Evolutionary conservation across 2,113 vertebrate genomes (phyloP).

Genomic region (Datnioides undecimradiatus): DNA sequence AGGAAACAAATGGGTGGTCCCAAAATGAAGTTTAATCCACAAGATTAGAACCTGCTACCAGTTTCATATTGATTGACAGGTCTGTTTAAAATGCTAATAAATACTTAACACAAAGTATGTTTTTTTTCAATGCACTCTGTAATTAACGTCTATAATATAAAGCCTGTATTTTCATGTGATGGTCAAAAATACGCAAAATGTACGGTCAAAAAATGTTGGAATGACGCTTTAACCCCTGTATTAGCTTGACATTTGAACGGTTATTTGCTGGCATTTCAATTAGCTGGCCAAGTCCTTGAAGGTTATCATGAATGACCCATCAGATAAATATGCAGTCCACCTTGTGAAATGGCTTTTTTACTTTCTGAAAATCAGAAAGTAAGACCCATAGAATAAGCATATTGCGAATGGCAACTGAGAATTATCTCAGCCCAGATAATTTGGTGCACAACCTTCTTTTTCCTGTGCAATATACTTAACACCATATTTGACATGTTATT

Average conservation of each 20-base stretch:
- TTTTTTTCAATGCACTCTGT: no score
- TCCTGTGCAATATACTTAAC: neutral
- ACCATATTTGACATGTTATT: neutral
- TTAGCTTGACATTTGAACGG: constrained; percentile 49
- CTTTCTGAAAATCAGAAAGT: constrained; percentile 15
- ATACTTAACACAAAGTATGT: neutral
- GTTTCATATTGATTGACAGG: neutral
- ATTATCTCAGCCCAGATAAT: neutral
- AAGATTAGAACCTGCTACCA: neutral
- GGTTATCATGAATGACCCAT: constrained; percentile 13
- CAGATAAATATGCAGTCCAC: constrained; percentile 19
- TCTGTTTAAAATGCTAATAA: neutral
- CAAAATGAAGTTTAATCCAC: neutral
- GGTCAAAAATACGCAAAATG: neutral
- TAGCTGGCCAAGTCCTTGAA: constrained; percentile 17
- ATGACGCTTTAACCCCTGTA: constrained; percentile 6
- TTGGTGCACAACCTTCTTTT: neutral
- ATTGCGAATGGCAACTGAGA: no score
- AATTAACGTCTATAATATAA: no score
- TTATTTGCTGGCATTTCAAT: constrained; percentile 53
- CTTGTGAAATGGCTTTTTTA: constrained; percentile 18
- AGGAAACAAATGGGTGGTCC: neutral
- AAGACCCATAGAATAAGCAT: neutral
- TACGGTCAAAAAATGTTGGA: neutral
- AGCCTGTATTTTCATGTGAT: neutral